Base-by-base conservation (phyloP, 1,140 invertebrate genomes). In the Lamellibrachia luymesi region DNA sequence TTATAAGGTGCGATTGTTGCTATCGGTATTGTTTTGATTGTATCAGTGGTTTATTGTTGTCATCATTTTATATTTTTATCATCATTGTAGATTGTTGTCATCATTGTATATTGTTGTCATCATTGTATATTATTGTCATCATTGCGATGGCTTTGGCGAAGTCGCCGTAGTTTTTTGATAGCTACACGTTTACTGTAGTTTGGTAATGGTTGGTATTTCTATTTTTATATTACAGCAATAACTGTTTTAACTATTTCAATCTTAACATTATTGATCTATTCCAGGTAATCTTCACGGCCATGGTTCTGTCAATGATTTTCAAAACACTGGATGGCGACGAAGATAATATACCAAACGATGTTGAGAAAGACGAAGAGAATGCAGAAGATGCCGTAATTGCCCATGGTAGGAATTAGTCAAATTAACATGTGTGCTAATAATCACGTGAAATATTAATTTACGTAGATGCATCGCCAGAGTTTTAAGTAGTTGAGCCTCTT, bases 321-420 rank as follows among this genome's bases (percentile, higher is more conserved):
- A 93, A 93, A 92, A 90, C 89, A 50, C n/a, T 50, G 49, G 92
- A 93, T 91, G 91, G 49, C 50, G 92, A 93, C 64, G 92, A 93
- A 51, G 92, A 93, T 50, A 52, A 51, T 52, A 50, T 50, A 50
- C 90, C 38, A 91, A 91, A 91, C 27, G 52, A 6, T 8, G 1
- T 38, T 50, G 52, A 17, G 22, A 91, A 56, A 51, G 50, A 92
- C 27, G 92, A 92, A 64, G 50, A 92, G 10, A 38, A 2, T n/a
- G 38, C 38, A 13, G 52, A 92, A 56, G 8, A 92, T 92, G 13
- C 92, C 50, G 27, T n/a, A 6, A 13, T 52, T 7, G 27, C 50
- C 50, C 22, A 92, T 22, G 92, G 27, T 51, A 92, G 27, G 27
- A 51, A 51, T 6, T 5, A 13, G 50, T 22, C 52, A 13, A 52